Conservation (phyloP, 2,888 invertebrate genomes). For the Pyrrhosoma nymphula region DNA sequence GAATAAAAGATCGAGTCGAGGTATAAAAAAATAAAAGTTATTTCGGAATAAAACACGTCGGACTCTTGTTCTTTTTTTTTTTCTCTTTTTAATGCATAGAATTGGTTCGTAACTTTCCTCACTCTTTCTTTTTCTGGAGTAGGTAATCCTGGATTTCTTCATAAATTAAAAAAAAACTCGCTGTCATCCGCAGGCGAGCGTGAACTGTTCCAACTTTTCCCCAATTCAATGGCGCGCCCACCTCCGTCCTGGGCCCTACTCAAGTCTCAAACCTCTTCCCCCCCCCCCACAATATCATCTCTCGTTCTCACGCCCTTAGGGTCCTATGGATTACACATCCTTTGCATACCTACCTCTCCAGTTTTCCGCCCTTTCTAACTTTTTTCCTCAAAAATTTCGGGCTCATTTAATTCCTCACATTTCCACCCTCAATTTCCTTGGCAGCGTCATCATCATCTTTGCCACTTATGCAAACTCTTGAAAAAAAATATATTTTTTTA, state of each 20-base stretch:
- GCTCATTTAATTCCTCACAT: not conserved
- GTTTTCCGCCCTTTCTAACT: not conserved
- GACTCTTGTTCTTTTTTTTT: not conserved
- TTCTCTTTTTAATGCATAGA: not conserved
- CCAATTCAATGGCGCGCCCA: too few relatives aligned
- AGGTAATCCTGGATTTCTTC: not conserved
- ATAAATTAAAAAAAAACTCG: conserved; percentile 7
- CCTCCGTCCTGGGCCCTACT: not conserved
- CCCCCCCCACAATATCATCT: not conserved
- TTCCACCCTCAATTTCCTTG: not conserved
- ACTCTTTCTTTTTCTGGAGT: not conserved
- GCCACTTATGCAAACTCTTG: not conserved
- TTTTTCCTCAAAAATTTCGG: not conserved
- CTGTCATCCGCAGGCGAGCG: conserved; percentile 24
- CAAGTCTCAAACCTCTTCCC: not conserved
- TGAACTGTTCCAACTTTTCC: conserved; percentile 16
- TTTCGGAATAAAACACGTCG: not conserved
- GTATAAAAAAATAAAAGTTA: not conserved
- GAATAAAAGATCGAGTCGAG: not conserved
- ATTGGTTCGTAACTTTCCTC: not conserved
- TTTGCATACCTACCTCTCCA: conserved; percentile 3
- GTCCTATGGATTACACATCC: conserved; percentile 1
- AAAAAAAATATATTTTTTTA: not conserved
- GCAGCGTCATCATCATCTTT: not conserved
- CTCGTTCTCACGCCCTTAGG: not conserved